Conservation (phyloP, 1,140 invertebrate genomes). For the Hirudo medicinalis region DNA sequence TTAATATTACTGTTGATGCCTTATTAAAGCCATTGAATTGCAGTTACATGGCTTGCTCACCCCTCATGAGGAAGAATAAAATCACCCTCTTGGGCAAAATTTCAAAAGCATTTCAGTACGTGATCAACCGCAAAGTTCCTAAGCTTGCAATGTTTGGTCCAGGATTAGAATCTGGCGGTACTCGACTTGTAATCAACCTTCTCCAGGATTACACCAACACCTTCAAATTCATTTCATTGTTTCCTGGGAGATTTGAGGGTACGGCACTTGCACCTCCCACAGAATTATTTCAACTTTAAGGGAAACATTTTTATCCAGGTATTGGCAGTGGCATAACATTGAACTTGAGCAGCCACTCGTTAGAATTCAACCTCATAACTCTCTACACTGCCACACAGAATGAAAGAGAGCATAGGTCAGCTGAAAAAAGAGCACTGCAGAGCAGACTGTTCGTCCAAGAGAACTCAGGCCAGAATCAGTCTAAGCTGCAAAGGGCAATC, state of each 20-base stretch:
- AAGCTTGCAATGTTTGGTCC: slow-evolving; percentile 24
- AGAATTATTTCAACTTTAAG: background rate
- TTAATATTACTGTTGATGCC: background rate
- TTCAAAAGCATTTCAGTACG: background rate
- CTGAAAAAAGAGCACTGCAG: background rate
- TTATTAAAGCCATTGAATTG: background rate
- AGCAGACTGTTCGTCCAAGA: slow-evolving; percentile 11
- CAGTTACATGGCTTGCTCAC: slow-evolving; percentile 7
- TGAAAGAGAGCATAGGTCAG: slow-evolving; percentile 16
- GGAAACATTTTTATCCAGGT: background rate
- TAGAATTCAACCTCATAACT: slow-evolving; percentile 20
- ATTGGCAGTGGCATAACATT: slow-evolving; percentile 10
- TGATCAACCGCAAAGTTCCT: slow-evolving; percentile 15
- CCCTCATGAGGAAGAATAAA: background rate
- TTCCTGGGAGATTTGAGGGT: slow-evolving; percentile 24
- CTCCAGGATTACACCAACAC: slow-evolving; percentile 16
- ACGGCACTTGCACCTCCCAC: background rate
- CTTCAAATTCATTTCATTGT: slow-evolving; percentile 20
- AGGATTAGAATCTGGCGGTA: slow-evolving; percentile 22
- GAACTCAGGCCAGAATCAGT: background rate
- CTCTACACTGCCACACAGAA: slow-evolving; percentile 20
- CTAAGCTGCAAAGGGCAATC: slow-evolving; percentile 10
- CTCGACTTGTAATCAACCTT: slow-evolving; percentile 19
- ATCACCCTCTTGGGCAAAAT: background rate
- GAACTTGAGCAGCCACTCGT: slow-evolving; percentile 2